Percentiles rank a stretch among this genome's conserved stretches.
Evolutionary conservation across 1,140 invertebrate genomes (phyloP).

Genomic region (Hycleus cichorii): DNA sequence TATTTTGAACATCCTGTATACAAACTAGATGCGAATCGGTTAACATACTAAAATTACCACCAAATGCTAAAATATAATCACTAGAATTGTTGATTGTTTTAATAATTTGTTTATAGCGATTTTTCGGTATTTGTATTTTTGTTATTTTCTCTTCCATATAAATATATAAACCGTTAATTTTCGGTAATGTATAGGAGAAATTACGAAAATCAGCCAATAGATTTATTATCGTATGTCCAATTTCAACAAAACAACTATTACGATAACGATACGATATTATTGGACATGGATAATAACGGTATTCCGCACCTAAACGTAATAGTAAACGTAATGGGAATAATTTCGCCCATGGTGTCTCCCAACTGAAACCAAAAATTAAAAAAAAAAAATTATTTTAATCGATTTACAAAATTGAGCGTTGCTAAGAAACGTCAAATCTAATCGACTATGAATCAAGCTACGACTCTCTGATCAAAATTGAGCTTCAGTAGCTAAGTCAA

Average conservation of each 20-base stretch:
- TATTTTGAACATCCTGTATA: conserved; percentile 62
- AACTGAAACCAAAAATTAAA: conserved; percentile 44
- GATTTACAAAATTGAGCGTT: no score
- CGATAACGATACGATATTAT: conserved; percentile 72
- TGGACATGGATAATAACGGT: conserved; percentile 82
- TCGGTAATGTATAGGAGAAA: conserved; percentile 75
- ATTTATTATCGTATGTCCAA: conserved; percentile 87
- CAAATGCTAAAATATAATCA: conserved; percentile 79
- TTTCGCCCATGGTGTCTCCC: conserved; percentile 83
- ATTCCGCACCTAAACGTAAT: conserved; percentile 76
- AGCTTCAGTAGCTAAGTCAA: no score
- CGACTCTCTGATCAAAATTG: no score
- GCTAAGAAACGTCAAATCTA: no score
- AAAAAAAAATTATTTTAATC: background rate
- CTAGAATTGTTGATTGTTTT: conserved; percentile 77
- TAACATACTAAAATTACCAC: conserved; percentile 68
- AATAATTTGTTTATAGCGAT: conserved; percentile 76
- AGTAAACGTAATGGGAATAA: conserved; percentile 73
- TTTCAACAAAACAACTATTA: conserved; percentile 78
- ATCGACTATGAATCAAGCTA: no score
- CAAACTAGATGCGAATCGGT: conserved; percentile 87
- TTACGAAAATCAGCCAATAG: conserved; percentile 82
- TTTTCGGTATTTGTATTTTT: conserved; percentile 68
- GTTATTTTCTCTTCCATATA: conserved; percentile 82
- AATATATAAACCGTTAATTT: conserved; percentile 69